These are phyloP conservation scores for Pedetes capensis DNA, from an alignment of 2,113 vertebrate genomes.

Conservation along the genomic window DNA sequence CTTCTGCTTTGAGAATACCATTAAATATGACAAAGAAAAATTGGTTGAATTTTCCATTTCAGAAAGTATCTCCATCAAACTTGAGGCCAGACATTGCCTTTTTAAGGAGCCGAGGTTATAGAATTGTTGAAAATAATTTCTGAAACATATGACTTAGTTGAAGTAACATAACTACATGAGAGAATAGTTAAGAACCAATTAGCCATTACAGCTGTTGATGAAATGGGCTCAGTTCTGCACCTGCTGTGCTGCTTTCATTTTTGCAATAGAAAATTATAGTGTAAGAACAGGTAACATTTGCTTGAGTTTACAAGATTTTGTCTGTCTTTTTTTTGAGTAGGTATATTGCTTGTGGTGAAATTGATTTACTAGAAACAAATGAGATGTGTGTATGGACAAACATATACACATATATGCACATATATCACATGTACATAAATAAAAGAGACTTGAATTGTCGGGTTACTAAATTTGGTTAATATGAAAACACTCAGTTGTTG, in stretches of 20 bases:
- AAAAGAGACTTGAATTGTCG: not conserved
- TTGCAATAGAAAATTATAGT: slow-evolving; percentile 1
- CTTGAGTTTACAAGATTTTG: not conserved
- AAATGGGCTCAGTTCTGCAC: not conserved
- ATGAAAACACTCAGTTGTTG: not conserved
- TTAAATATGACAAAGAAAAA: not conserved
- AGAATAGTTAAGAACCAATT: slow-evolving; percentile 36
- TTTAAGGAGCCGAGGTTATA: not conserved
- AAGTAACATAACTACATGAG: not conserved
- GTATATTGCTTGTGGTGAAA: not conserved
- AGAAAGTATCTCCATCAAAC: not conserved
- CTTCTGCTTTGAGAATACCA: not conserved
- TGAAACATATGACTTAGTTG: not conserved
- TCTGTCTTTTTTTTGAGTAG: not conserved
- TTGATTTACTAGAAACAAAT: not conserved
- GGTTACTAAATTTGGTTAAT: not conserved
- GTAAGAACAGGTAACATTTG: not conserved
- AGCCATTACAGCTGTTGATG: not conserved
- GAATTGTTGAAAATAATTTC: slow-evolving; percentile 40
- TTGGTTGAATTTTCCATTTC: slow-evolving; percentile 14
- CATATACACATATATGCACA: accelerated
- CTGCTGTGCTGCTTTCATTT: not conserved
- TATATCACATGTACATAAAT: not conserved
- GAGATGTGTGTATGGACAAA: not conserved
- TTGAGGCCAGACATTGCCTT: not conserved